Base-by-base conservation (phyloP, 2,888 invertebrate genomes). In the Apotomis capreana region DNA sequence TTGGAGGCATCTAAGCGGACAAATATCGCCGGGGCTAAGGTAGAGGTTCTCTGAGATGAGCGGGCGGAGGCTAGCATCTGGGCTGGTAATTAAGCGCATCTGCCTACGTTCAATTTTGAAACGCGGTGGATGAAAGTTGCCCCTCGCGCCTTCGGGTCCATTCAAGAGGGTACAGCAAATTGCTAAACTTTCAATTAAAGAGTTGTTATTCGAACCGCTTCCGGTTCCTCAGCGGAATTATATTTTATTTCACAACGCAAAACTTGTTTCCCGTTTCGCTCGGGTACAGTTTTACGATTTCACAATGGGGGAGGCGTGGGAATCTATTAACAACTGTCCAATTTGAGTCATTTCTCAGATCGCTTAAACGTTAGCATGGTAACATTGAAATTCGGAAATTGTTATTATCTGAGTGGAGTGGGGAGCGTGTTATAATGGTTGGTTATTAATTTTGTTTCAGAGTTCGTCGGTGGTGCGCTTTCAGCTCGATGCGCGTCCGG, bases 141-240 rank as follows among this genome's bases (percentile, higher is more conserved):
- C 91, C 83, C 80, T 78, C 74, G 82, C 88, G 84, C 88, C 89
- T 86, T 87, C 86, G 89, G 91, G 92, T 91, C 91, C 93, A 91
- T 91, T 92, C 88, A 85, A 85, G 87, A 88, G 91, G 92, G 89
- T 89, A 89, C 89, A 90, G 91, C 92, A 92, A 93, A 93, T 92
- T 92, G 92, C 92, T 91, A 91, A 92, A 93, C 92, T 93, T 93
- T 93, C 93, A 91, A 93, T 92, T 92, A 93, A 92, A 93, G 92
- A 93, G 92, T 91, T 92, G 92, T 91, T 93, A 92, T 90, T 92
- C 90, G 90, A 91, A 91, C 92, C 90, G 89, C 92, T 87, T 83
- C 80, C 86, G 81, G 88, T 84, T 87, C 83, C 87, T 86, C 86
- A 82, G 83, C 80, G 87, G 83, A 88, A 91, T 93, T 91, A 91